phyloP scores from a whole-genome alignment of 2,113 vertebrate genomes.

The Amphiprion ocellaris region DNA sequence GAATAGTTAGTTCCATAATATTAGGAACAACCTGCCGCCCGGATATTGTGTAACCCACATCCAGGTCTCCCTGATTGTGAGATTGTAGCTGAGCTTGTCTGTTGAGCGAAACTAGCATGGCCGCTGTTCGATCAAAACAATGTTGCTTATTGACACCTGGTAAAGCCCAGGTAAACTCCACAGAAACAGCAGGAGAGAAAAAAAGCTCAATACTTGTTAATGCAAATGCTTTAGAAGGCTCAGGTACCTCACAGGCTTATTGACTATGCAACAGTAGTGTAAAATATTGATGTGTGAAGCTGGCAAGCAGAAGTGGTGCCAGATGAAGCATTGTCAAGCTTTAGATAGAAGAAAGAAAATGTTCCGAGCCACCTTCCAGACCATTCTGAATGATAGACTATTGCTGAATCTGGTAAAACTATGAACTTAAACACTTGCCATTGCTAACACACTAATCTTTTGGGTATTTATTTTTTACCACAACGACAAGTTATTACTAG shows the following conservation, averaged over 20 bases:
- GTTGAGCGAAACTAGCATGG: background rate
- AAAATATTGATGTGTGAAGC: slow-evolving; percentile 30
- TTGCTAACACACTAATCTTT: too few species aligned
- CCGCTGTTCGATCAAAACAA: slow-evolving; percentile 16
- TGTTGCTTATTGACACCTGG: background rate
- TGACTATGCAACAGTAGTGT: slow-evolving; percentile 1
- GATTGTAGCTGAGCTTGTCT: background rate
- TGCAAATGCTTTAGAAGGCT: background rate
- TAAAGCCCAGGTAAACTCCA: background rate
- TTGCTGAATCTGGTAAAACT: background rate
- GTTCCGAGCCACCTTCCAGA: background rate
- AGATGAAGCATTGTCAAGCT: background rate
- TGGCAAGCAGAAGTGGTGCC: background rate
- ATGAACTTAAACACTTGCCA: background rate
- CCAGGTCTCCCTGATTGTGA: background rate
- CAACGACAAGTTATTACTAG: too few species aligned
- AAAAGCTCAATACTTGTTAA: background rate
- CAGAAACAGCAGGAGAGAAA: background rate
- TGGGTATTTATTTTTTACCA: too few species aligned
- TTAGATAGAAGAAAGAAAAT: background rate
- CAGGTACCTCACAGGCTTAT: background rate
- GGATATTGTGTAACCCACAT: slow-evolving; percentile 39
- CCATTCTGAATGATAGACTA: background rate
- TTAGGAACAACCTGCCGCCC: slow-evolving; percentile 3
- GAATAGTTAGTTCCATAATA: slow-evolving; percentile 30